Percentiles rank a stretch among this genome's conserved stretches.
Conservation (phyloP, 2,888 invertebrate genomes). For the Tethea ocularis region DNA sequence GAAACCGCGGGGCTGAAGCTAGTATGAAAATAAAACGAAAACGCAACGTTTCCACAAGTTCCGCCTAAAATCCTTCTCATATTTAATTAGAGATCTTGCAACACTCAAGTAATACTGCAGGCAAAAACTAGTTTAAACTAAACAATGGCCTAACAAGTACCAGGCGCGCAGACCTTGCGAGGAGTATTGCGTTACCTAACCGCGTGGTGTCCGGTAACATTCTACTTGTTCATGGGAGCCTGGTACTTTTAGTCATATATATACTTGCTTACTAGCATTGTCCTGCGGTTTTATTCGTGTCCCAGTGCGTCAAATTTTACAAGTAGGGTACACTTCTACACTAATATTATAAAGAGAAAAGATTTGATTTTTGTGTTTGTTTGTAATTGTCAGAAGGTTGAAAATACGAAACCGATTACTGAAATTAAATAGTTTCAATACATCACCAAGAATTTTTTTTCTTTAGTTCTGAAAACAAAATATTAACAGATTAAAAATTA, state of each 20-base stretch:
- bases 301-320: background rate
- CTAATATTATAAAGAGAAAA: too few relatives aligned
- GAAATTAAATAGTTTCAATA: too few relatives aligned
- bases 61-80: too few relatives aligned
- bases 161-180: slow-evolving; percentile 3
- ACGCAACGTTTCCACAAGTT: too few relatives aligned
- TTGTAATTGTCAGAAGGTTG: too few relatives aligned
- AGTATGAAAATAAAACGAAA: too few relatives aligned
- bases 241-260: slow-evolving; percentile 9
- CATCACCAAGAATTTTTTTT: too few relatives aligned
- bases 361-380: too few relatives aligned
- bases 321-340: background rate
- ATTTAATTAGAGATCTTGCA: background rate
- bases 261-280: background rate
- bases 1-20: too few relatives aligned
- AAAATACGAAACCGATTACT: too few relatives aligned
- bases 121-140: background rate
- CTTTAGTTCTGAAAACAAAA: too few relatives aligned
- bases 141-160: background rate
- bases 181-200: slow-evolving; percentile 1
- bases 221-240: slow-evolving; percentile 12
- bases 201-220: background rate
- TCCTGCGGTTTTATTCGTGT: background rate
- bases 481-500: too few relatives aligned
- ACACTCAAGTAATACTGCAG: background rate